These are phyloP conservation scores for Therioaphis trifolii DNA, from an alignment of 2,888 invertebrate genomes.

Conservation along the genomic window DNA sequence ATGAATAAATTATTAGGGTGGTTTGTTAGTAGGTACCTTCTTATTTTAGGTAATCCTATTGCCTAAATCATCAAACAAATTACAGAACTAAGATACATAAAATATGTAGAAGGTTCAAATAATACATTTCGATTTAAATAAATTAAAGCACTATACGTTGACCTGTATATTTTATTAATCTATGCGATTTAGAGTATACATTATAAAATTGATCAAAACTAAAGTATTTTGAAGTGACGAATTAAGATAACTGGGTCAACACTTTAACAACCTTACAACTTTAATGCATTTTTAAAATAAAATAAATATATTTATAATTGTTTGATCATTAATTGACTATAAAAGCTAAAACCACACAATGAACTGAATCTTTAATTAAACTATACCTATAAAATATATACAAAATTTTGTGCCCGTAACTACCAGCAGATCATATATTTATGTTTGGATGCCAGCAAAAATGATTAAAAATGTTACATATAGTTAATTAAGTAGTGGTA, in stretches of 20 bases:
- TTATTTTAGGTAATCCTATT: too few relatives aligned
- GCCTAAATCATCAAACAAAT: too few relatives aligned
- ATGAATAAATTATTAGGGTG: too few relatives aligned
- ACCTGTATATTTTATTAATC: not conserved
- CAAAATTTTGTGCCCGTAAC: too few relatives aligned
- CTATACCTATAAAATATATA: not conserved
- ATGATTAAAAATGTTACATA: too few relatives aligned
- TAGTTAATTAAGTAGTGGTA: too few relatives aligned
- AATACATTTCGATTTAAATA: too few relatives aligned
- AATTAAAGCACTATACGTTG: too few relatives aligned
- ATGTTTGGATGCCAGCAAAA: too few relatives aligned
- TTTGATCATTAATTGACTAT: not conserved
- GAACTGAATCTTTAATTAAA: not conserved
- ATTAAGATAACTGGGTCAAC: slow-evolving; percentile 13
- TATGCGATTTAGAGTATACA: not conserved
- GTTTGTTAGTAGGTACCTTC: too few relatives aligned
- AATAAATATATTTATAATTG: not conserved
- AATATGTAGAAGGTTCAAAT: not conserved
- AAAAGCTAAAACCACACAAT: not conserved
- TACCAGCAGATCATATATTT: too few relatives aligned
- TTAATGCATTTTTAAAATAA: not conserved
- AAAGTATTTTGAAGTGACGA: slow-evolving; percentile 3
- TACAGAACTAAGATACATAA: too few relatives aligned
- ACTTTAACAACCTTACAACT: not conserved
- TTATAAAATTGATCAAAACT: not conserved